Base-by-base conservation (phyloP, 2,797 vertebrate species). In the Telmatherina bonti region DNA sequence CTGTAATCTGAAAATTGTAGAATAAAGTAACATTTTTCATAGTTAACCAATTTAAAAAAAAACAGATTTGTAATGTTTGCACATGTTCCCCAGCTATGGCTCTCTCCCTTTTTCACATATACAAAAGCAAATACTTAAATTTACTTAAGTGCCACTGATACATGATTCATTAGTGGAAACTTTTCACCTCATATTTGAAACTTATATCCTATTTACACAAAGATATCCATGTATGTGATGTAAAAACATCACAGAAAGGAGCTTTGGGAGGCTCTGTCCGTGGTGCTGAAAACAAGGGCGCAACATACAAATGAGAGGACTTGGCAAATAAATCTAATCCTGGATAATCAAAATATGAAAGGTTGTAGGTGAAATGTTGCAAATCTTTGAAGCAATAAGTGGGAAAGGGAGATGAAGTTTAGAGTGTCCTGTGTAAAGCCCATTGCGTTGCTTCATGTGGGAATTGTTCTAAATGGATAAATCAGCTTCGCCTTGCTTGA, bases 251-350 rank as follows among this genome's bases (percentile, higher is more conserved):
- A 29, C 10, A 1, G 2, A 13, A 11, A 11, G 2, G 26, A 31
- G 15, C 26, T 3, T 11, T 41, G 18, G 12, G 0, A 0, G 76
- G 7, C 73, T 74, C 81, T 83, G 84, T 89, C 85, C 82, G 2
- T 86, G 84, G 85, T 89, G 56, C 85, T 88, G 84, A 85, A 83
- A 61, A 27, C 31, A 13, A 29, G 24, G 29, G 35, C 12, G 33
- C 27, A 24, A 1, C 29, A 29, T 2, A 1, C 16, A 43, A 24
- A 1, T 29, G 41, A 49, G 4, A 5, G 27, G 10, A 58, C 29
- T n/a, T 3, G 12, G 13, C 9, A 36, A 36, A 12, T 36, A 36
- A 10, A 10, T 36, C 35, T 2, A 7, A 2, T 36, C 8, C 20
- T 49, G 31, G 10, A 49, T 7, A 45, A 59, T 31, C 27, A 43